Conservation (phyloP, 1,140 invertebrate species). For the Thalassaphorura encarpata region DNA sequence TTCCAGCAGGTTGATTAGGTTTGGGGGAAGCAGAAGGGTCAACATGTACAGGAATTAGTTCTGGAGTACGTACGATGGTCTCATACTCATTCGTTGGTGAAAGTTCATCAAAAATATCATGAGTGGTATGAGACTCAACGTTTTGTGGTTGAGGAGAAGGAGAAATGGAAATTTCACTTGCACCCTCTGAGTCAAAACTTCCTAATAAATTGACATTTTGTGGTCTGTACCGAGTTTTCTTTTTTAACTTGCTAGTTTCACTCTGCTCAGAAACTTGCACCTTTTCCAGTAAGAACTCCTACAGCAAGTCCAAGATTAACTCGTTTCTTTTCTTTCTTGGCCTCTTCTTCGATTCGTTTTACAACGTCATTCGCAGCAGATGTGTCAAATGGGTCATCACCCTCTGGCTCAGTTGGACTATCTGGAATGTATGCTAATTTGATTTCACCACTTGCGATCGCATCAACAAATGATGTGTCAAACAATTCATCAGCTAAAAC, state of each 20-base stretch:
- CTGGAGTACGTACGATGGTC: no score
- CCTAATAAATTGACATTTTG: slow-evolving; percentile 31
- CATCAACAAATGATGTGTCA: slow-evolving; percentile 75
- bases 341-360: slow-evolving; percentile 52
- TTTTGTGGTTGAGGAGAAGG: no score
- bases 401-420: slow-evolving; percentile 58
- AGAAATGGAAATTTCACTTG: no score
- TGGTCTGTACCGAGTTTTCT: slow-evolving; percentile 22
- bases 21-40: no score
- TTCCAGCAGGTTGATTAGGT: no score
- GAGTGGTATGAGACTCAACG: no score
- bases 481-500: slow-evolving; percentile 42
- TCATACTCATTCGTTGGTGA: no score
- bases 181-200: slow-evolving; percentile 23
- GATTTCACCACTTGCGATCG: slow-evolving; percentile 68
- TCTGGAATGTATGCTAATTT: slow-evolving; percentile 77
- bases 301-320: slow-evolving; percentile 72
- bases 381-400: slow-evolving; percentile 74
- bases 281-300: slow-evolving; percentile 68
- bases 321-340: slow-evolving; percentile 60
- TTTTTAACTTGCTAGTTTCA: slow-evolving; percentile 6
- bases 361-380: slow-evolving; percentile 73
- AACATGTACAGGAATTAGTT: no score
- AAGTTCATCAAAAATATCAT: no score
- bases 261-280: no score